A percentile compares a stretch with the other conserved stretches of the same genome.
Evolutionary conservation across 2,113 vertebrate genomes (phyloP).

Genomic region (Dasyornis broadbenti): DNA sequence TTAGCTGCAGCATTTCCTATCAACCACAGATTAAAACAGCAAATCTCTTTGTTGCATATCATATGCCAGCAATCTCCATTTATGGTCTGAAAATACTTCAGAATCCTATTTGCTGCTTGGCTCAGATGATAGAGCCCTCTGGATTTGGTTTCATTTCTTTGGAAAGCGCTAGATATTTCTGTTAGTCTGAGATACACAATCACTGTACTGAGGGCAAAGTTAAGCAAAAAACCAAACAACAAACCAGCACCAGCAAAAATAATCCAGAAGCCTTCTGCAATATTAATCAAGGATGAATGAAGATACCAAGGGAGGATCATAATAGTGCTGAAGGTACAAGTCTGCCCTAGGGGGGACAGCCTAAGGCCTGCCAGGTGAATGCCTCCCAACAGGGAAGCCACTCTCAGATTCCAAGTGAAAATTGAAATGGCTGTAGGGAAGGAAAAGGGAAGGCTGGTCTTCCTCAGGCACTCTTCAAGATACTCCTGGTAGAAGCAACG

Average conservation of each 20-base stretch:
- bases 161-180: background rate
- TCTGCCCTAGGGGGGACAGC: background rate
- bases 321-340: background rate
- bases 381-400: background rate
- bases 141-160: background rate
- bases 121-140: background rate
- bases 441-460: background rate
- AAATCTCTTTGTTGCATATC: background rate
- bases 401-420: background rate
- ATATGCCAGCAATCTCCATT: background rate
- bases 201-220: background rate
- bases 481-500: background rate
- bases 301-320: background rate
- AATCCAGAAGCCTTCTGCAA: background rate
- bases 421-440: background rate
- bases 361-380: background rate
- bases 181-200: background rate
- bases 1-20: slow-evolving; percentile 32
- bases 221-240: background rate
- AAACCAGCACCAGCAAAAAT: background rate
- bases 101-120: background rate
- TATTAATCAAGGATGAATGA: background rate
- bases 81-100: background rate
- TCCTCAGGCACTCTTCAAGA: background rate
- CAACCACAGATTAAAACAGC: background rate